Base-by-base conservation (phyloP, 2,888 invertebrate species). In the Habrosyne pyritoides region DNA sequence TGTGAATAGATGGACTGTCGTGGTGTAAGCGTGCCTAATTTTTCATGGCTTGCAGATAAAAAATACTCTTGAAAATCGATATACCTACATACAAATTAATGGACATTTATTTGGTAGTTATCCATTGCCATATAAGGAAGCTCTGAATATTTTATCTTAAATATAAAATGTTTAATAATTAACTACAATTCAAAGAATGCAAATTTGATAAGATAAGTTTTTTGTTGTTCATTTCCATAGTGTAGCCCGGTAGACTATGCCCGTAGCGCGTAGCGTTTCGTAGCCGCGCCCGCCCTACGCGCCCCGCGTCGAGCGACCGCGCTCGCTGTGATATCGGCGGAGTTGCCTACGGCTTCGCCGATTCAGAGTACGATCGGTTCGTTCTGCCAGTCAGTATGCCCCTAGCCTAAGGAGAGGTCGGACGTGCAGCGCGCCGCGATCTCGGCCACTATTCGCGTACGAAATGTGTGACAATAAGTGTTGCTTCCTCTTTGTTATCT, bases 381-480 rank as follows among this genome's bases (percentile, higher is more conserved):
- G 55, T 56, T 65, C 64, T 59, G 68, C 61, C 55, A 70, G 79
- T 81, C 79, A 91, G 91, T 91, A 78, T 84, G 85, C 82, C 79
- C 77, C 79, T 71, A 84, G 81, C 77, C 87, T 75, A 79, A 67
- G 66, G 65, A 61, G 71, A 76, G 78, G 75, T 64, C 74, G 84
- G 86, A 77, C 81, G 89, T 81, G 81, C 79, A 71, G 79, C 80
- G 77, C 79, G 75, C 71, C 75, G 82, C 80, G 71, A 61, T 71
- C 70, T 71, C 78, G 60, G 66, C 72, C 73, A 69, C 69, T 66
- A 66, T 73, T 79, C 86, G 87, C 85, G 86, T 81, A 88, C 86
- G 89, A 74, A 92, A 91, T 83, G 89, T 91, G 90, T 91, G 92
- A 92, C 92, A 92, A 92, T 92, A 92, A 92, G 86, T 90, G 89